These are phyloP conservation scores for Sarcophaga peregrina DNA, from an alignment of 1,140 invertebrate species.

Conservation along the genomic window DNA sequence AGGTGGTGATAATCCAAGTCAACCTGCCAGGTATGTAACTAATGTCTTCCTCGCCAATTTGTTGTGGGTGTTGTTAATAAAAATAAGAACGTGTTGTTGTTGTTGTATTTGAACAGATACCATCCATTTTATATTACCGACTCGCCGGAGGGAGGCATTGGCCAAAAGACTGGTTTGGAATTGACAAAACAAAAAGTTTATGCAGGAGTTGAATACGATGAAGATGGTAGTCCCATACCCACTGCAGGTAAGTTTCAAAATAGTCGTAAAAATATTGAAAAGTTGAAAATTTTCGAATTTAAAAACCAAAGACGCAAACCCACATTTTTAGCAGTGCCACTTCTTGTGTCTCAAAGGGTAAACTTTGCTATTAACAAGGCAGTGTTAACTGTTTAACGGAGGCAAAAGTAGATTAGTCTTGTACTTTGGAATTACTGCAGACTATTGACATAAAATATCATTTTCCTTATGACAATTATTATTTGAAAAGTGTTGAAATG, in stretches of 20 bases:
- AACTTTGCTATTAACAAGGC: too few relatives aligned
- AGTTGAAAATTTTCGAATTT: too few relatives aligned
- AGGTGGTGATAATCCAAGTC: conserved; percentile 77
- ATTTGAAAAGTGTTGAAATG: too few relatives aligned
- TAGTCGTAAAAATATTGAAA: too few relatives aligned
- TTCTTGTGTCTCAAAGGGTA: too few relatives aligned
- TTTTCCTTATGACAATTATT: too few relatives aligned
- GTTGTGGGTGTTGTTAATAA: neutral
- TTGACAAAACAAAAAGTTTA: conserved; percentile 78
- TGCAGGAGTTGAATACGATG: conserved; percentile 82
- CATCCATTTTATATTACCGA: conserved; percentile 96
- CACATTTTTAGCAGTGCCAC: too few relatives aligned
- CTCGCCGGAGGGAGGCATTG: conserved; percentile 84
- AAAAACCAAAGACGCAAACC: too few relatives aligned
- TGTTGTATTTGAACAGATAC: conserved; percentile 71
- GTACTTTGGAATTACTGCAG: too few relatives aligned
- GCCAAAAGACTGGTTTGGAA: conserved; percentile 77
- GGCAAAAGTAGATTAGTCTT: too few relatives aligned
- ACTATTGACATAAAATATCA: too few relatives aligned
- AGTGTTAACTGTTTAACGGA: too few relatives aligned
- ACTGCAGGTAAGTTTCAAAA: conserved; percentile 74
- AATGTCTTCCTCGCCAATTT: conserved; percentile 20
- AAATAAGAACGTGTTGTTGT: neutral
- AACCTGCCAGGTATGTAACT: conserved; percentile 72
- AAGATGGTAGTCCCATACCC: conserved; percentile 80